phyloP scores from a whole-genome alignment of 2,888 invertebrate genomes.

The Orthonevra nobilis region DNA sequence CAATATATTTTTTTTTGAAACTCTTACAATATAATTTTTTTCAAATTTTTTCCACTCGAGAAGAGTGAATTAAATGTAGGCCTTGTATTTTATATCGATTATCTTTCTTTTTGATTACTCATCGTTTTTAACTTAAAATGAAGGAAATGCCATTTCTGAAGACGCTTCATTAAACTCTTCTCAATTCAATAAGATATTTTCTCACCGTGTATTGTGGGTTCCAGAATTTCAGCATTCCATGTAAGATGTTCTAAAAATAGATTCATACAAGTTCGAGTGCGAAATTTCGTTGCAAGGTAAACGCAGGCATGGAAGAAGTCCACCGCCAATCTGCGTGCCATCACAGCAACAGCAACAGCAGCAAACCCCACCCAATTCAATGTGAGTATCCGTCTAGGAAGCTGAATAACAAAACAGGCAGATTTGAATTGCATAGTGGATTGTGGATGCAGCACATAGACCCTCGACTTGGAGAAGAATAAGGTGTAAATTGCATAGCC shows the following conservation, averaged over 20 bases:
- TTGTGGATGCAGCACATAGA: slow-evolving; percentile 18
- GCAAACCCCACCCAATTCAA: not conserved
- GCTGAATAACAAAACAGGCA: slow-evolving; percentile 47
- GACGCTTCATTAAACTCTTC: no score
- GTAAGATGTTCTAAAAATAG: slow-evolving; percentile 64
- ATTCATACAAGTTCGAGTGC: slow-evolving; percentile 47
- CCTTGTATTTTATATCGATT: no score
- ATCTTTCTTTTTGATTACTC: no score
- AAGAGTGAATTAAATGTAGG: no score
- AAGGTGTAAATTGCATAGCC: slow-evolving; percentile 44
- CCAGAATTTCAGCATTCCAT: slow-evolving; percentile 67
- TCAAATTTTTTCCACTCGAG: no score
- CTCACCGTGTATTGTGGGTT: slow-evolving; percentile 38
- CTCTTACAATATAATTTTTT: no score
- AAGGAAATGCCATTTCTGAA: no score
- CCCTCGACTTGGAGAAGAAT: slow-evolving; percentile 21
- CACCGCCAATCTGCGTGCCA: slow-evolving; percentile 22
- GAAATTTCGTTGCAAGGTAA: slow-evolving; percentile 52
- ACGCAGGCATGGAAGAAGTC: slow-evolving; percentile 46
- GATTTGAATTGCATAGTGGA: slow-evolving; percentile 58
- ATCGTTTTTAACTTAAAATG: no score
- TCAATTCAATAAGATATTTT: no score
- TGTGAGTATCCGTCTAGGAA: slow-evolving; percentile 33
- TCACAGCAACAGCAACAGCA: not conserved
- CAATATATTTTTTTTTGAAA: no score